Base-by-base conservation (phyloP, 2,888 invertebrate genomes). In the Liposcelis brunnea region DNA sequence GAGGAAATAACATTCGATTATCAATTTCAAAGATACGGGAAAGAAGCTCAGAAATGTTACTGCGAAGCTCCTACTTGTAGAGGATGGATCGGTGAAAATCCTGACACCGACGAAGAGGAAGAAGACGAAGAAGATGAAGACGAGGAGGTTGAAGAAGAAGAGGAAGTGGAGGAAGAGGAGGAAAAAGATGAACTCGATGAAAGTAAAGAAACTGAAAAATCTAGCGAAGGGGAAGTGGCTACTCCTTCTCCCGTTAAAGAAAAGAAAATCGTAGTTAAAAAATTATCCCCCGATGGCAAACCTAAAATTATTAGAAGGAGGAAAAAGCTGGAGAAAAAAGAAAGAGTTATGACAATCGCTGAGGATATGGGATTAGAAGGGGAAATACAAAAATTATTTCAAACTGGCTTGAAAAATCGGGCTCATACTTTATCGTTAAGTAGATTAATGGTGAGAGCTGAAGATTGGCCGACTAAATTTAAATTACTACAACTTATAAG, bases 1-100 rank as follows among this genome's bases (percentile, higher is more conserved):
- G 94, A 97, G 61, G 98, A 99, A 66, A 80, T 99, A 44, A 97
- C 95, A 0, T 98, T 99, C 64, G 95, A 99, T 63, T 99, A 99
- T 63, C 86, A 94, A 64, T 94, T 95, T 64, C 90, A 97, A 63
- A 72, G 91, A 58, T 95, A 94, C 67, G 95, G 90, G 5, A 85
- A 91, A 65, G 87, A 89, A 60, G 94, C 95, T 1, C 97, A 98
- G 66, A 80, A 81, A 50, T 98, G 98, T 66, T 93, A 75, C 62
- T 98, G 98, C 63, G 91, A 87, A 53, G 74, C 94, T 1, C 59
- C 72, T 8, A 80, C 76, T 54, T 98, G 98, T 60, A 78, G 91
- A 18, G 97, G 98, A 0, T 93, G 87, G 82, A 87, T 98, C 50
- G 97, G 97, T 1, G 84, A 82, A 45, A 81, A 86, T 54, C 87